Base-by-base conservation (phyloP, 2,888 invertebrate genomes). In the Drosophila helvetica region DNA sequence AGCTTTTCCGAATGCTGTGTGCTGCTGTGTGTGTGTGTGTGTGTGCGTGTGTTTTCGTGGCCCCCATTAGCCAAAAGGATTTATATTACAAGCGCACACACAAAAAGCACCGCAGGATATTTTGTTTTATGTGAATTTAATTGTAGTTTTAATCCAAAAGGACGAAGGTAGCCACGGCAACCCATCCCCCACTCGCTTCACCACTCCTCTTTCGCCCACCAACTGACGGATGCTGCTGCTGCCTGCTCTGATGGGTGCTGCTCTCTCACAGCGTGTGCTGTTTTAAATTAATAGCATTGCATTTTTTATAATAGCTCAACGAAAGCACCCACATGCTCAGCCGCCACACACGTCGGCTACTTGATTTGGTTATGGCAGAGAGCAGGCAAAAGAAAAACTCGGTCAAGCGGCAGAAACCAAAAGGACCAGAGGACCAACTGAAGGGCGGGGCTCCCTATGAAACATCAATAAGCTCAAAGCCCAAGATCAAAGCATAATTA, bases 121-220 rank as follows among this genome's bases (percentile, higher is more conserved):
- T 82, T 82, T 82, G 78, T 86, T 89, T 89, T 86, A 89, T 89
- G 84, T 76, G 89, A 86, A 87, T 88, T 89, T 89, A 89, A 89
- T 89, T 89, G 88, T 89, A 86, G 78, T 87, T 88, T 84, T 87
- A 87, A 87, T 79, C 80, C 80, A 66, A 67, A 75, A 52, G 53
- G 18, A 67, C 43, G 51, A 50, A 54, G 65, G 66, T 69, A 64
- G 55, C 59, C 61, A 46, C 62, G 58, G 55, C 53, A 58, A 50
- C 61, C 61, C 42, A 27, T 12, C n/a, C 46, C 22, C 12, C 10
- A 17, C 38, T 19, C 17, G 15, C 8, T 15, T 19, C 12, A 4
- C 42, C 52, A n/a, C 27, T 30, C 15, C 18, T 19, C 45, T 43
- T 12, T 7, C 50, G 42, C 10, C 12, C 8, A 12, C n/a, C 10